Percentiles rank a stretch among this genome's conserved stretches.
Conservation (phyloP, 2,797 vertebrate species). For the Cuniculus paca region DNA sequence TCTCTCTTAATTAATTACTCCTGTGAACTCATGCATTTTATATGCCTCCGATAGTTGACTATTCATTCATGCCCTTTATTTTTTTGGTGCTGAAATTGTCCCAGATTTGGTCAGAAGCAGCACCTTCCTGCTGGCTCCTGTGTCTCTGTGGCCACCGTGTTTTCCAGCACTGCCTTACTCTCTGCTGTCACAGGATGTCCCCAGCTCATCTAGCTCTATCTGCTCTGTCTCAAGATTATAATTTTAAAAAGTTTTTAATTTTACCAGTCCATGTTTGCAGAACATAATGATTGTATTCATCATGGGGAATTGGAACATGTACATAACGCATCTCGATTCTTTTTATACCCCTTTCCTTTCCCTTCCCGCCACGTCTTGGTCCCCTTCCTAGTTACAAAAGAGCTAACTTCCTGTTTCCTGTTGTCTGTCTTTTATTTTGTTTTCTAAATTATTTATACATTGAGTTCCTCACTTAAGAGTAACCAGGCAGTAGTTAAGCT, state of each 20-base stretch:
- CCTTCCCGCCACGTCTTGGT: background rate
- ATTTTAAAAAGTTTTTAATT: background rate
- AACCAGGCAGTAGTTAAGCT: background rate
- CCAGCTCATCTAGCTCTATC: background rate
- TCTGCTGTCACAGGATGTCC: background rate
- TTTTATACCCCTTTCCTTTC: background rate
- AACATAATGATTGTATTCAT: no score
- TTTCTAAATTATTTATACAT: background rate
- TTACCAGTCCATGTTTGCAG: background rate
- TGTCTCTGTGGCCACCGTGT: background rate
- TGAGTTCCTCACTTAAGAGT: background rate
- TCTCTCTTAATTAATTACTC: conserved; percentile 21
- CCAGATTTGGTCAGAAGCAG: background rate
- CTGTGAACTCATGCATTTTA: background rate
- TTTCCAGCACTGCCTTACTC: background rate
- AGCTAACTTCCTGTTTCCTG: background rate
- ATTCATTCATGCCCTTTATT: background rate
- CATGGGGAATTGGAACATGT: background rate
- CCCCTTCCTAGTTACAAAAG: background rate
- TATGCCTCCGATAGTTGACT: background rate
- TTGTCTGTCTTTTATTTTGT: background rate
- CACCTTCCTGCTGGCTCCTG: background rate
- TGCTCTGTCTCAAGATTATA: background rate
- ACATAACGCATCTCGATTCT: background rate
- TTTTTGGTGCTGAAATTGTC: background rate